These are phyloP conservation scores for Esox niger DNA, from an alignment of 2,113 vertebrate genomes.

Conservation along the genomic window DNA sequence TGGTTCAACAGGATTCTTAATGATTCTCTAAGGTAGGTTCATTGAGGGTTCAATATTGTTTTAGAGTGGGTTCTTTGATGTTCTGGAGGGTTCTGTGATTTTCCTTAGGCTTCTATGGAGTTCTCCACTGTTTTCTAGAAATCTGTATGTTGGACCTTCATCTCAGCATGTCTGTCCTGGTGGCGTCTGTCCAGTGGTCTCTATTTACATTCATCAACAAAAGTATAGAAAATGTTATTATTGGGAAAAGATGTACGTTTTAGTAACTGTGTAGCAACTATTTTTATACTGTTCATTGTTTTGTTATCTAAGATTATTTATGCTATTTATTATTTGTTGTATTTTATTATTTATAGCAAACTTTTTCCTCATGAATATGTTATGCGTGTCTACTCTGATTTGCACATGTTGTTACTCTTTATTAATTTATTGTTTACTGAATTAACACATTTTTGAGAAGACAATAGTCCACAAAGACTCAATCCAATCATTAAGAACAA, in stretches of 20 bases:
- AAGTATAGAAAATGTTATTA: background rate
- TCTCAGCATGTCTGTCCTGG: background rate
- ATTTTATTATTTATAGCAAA: background rate
- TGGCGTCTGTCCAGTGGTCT: background rate
- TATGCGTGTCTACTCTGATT: background rate
- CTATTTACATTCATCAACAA: background rate
- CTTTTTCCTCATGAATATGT: constrained; percentile 4
- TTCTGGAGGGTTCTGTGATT: no score
- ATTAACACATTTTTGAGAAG: background rate
- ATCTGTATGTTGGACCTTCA: no score
- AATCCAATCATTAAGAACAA: background rate
- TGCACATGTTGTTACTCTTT: constrained; percentile 11
- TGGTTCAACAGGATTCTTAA: no score
- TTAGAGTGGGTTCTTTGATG: no score
- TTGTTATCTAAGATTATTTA: background rate
- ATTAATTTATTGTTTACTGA: constrained; percentile 11
- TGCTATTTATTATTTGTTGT: background rate
- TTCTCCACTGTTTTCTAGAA: no score
- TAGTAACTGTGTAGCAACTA: constrained; percentile 64
- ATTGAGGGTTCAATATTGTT: no score
- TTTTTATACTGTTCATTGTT: constrained; percentile 49
- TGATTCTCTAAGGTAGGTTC: no score
- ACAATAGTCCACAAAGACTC: background rate
- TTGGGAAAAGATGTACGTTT: constrained; percentile 8
- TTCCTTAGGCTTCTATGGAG: no score